Evolutionary conservation across 2,113 vertebrate species (phyloP), one percentile per base, ranked within the genome.

Genomic region (Dasyornis broadbenti): DNA sequence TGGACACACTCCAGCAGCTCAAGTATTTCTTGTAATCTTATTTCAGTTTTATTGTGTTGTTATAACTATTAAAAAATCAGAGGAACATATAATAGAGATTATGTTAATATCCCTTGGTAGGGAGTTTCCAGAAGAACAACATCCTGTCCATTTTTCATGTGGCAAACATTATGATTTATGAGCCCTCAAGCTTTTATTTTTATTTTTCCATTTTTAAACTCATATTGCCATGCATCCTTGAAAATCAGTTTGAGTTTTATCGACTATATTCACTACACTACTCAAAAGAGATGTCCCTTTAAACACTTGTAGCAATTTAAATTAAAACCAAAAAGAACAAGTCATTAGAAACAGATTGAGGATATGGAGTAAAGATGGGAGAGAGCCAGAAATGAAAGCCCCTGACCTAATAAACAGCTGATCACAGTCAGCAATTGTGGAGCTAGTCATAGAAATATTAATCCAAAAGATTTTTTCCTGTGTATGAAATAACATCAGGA

Each of bases 291-390:
- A 24, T 40, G 7, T 40, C 42, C 9, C 78, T 80, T 88, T n/a
- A 85, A 95, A 86, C 4, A 69, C 40, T 57, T 63, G 9, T 5
- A 56, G 37, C 40, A 30, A 61, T 73, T 86, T 85, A 69, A 94
- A 91, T 40, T 61, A 64, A 44, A 44, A 59, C 18, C 22, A 61
- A 59, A 86, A 64, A 30, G 71, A 65, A 39, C 8, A 65, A 81
- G 21, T 92, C 82, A 92, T 94, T 94, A 92, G 71, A 96, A 95
- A 92, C 92, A 96, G 94, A 92, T 91, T 94, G 75, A 91, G 37
- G 82, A 17, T 44, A 78, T 26, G 60, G 17, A 59, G 11, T 33
- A 71, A 66, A 69, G 44, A 79, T 56, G 56, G 15, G 42, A 93
- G 15, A 50, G 7, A 52, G 52, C 27, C 60, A 91, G 80, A 88